A percentile compares a stretch with the other conserved stretches of the same genome.
These are phyloP conservation scores for Ursus arctos DNA, from an alignment of 2,113 vertebrate genomes.

Conservation along the genomic window DNA sequence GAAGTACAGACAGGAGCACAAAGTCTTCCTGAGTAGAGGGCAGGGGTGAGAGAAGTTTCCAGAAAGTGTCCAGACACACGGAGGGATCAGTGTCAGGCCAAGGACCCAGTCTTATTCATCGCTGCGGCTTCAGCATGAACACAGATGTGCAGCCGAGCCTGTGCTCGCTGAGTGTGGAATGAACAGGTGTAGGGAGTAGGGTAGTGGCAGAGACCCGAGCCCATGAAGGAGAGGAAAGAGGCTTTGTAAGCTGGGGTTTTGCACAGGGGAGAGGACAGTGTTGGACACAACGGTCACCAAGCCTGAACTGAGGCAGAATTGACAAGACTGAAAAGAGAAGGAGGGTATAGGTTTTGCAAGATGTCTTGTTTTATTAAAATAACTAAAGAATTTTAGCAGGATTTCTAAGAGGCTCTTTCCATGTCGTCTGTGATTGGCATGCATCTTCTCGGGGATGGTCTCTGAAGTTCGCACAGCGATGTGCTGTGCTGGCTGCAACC, in stretches of 20 bases:
- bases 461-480: rapidly evolving
- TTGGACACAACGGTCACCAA: not conserved
- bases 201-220: too few relatives aligned
- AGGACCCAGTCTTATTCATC: not conserved
- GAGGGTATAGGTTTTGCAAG: not conserved
- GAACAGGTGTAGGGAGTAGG: not conserved
- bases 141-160: not conserved
- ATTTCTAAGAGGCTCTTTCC: not conserved
- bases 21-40: not conserved
- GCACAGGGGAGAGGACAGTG: not conserved
- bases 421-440: not conserved
- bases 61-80: not conserved
- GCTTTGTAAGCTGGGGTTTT: not conserved
- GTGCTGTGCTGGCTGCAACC: not conserved
- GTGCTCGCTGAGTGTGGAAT: not conserved
- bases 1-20: not conserved
- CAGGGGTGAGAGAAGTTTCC: not conserved
- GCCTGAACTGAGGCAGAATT: not conserved
- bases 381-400: not conserved
- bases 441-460: not conserved
- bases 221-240: not conserved
- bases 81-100: not conserved
- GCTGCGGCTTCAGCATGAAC: not conserved
- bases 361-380: not conserved
- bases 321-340: not conserved